Evolutionary conservation across 2,888 invertebrate genomes (phyloP), one percentile per base, ranked within the genome.

Genomic region (Melieria omissa): DNA sequence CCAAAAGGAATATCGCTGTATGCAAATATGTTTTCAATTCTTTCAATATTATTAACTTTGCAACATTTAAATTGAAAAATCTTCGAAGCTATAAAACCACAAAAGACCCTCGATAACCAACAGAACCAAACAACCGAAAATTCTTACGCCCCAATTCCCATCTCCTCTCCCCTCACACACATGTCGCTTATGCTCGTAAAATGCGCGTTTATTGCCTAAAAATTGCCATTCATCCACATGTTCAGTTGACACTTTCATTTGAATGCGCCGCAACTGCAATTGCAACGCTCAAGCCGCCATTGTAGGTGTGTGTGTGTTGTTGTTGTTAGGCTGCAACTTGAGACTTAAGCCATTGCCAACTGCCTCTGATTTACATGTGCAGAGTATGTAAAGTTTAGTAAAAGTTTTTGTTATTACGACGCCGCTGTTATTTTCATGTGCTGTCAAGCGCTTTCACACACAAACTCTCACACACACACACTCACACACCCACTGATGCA

Each of bases 171-270:
- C 14, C 9, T 14, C 42, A 60, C 5, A 49, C 49, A 12, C 5
- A 29, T 10, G 8, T 1, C 5, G 16, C 49, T 7, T 4, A 29
- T 10, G 8, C 0, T 4, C 7, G 29, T 52, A 12, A 9, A 47
- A 8, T 12, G 29, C 45, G 29, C 47, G 14, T 10, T 66, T 66
- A 66, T 66, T 58, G 66, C 58, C 58, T 14, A 66, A 66, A 66
- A 66, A 66, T 57, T 66, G 57, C 14, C 16, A 5, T 16, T 57
- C 57, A 57, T 66, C 41, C 57, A 46, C 29, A 60, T 49, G 42
- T 60, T 60, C 46, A 41, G 67, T 67, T 67, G 67, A 67, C 67
- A 67, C 67, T 67, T 67, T 67, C 60, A 67, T 67, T 67, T 67
- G 44, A 67, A 52, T 52, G 67, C 52, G 42, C 29, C 29, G 29